Evolutionary conservation across 2,888 invertebrate species (phyloP).

Genomic region (Drosophila neotestacea): DNA sequence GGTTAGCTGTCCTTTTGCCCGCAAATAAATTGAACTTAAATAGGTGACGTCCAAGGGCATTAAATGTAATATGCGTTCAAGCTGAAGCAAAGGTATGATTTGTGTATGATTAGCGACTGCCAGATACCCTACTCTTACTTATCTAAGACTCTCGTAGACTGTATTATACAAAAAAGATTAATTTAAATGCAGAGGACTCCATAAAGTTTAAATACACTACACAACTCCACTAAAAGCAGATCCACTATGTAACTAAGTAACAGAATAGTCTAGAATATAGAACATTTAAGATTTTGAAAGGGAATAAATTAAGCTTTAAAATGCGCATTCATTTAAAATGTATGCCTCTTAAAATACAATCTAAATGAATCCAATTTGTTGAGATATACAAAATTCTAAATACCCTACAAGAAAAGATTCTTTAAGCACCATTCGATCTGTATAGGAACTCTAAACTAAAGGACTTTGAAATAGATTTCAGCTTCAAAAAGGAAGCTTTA

Average conservation of each 20-base stretch:
- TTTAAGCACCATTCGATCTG: neutral
- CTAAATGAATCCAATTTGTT: neutral
- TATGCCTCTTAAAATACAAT: too few species aligned
- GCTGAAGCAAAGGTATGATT: slow-evolving; percentile 41
- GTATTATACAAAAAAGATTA: too few species aligned
- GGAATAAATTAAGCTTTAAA: too few species aligned
- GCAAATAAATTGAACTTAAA: slow-evolving; percentile 79
- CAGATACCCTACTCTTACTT: neutral
- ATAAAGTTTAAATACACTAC: too few species aligned
- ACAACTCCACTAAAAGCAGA: too few species aligned
- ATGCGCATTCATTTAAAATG: too few species aligned
- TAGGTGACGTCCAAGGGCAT: slow-evolving; percentile 74
- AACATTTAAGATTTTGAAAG: too few species aligned
- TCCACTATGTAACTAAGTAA: too few species aligned
- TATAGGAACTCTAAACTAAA: neutral
- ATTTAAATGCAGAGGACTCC: too few species aligned
- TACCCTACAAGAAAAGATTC: neutral
- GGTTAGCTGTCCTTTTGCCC: slow-evolving; percentile 57
- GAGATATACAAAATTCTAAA: neutral
- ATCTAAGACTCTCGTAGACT: neutral
- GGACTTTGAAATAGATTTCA: neutral
- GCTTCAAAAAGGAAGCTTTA: neutral
- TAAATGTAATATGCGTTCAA: slow-evolving; percentile 63
- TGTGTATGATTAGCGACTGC: neutral
- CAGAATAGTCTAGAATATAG: too few species aligned